These are phyloP conservation scores for Diplodus sargus DNA, from an alignment of 2,797 vertebrate genomes.

Conservation along the genomic window DNA sequence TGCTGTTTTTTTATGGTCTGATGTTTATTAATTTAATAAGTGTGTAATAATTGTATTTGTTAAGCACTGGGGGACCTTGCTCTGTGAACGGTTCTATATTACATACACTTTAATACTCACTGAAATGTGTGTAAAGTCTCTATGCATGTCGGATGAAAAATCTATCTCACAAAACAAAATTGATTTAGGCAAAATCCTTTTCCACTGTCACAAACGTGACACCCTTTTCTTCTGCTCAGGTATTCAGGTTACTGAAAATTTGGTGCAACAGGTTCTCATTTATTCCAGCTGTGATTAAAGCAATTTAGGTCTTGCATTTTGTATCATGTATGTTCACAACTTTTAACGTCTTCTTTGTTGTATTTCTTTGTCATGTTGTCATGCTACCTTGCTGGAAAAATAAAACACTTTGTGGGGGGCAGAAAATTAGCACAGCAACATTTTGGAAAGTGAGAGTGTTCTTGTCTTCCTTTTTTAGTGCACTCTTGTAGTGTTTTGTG, in stretches of 20 bases:
- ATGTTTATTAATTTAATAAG: no score
- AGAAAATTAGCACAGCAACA: not conserved
- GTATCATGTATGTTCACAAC: not conserved
- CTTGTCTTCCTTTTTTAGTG: not conserved
- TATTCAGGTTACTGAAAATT: not conserved
- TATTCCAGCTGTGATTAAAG: not conserved
- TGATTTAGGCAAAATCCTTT: not conserved
- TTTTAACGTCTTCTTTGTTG: not conserved
- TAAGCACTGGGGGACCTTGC: no score
- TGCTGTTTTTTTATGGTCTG: no score
- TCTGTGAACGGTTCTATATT: no score
- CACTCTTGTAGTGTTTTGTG: constrained; percentile 7
- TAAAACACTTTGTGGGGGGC: not conserved
- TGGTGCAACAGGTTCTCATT: not conserved
- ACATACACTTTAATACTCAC: no score
- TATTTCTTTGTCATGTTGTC: not conserved
- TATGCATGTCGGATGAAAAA: not conserved
- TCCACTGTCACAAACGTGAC: not conserved
- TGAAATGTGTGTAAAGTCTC: no score
- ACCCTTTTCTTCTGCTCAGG: not conserved
- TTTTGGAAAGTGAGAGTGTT: not conserved
- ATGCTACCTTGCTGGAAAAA: not conserved
- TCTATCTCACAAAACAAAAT: not conserved
- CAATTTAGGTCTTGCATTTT: not conserved
- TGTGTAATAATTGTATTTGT: no score